Percentiles rank a stretch among this genome's conserved stretches.
Evolutionary conservation across 2,797 vertebrate species (phyloP).

Genomic region (Astyanax mexicanus): DNA sequence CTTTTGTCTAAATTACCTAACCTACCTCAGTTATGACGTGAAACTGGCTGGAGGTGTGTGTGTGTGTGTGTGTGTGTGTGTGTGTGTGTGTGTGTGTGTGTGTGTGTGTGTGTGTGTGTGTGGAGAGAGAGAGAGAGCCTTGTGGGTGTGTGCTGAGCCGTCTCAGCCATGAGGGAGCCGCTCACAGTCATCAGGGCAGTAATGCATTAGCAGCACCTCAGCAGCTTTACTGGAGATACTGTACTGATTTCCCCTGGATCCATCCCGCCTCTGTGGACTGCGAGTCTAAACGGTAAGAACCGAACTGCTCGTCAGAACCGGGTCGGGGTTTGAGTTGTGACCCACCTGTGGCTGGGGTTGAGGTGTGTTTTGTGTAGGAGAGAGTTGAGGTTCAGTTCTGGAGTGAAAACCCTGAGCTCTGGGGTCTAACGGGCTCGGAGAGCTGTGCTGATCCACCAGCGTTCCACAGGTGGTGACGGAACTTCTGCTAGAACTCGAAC

Average conservation of each 20-base stretch:
- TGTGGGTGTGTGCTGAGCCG: constrained; percentile 7
- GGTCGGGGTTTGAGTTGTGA: too few relatives aligned
- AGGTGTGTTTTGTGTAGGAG: too few relatives aligned
- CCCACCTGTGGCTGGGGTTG: too few relatives aligned
- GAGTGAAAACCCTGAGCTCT: too few relatives aligned
- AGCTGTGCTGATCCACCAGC: background rate
- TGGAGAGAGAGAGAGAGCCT: background rate
- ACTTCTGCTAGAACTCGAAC: background rate
- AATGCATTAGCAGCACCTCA: constrained; percentile 9
- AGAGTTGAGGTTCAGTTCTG: too few relatives aligned
- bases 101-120: too few relatives aligned
- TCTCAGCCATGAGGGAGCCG: constrained; percentile 16
- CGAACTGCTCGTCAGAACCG: too few relatives aligned
- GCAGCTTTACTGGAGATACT: constrained; percentile 11
- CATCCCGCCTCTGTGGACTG: background rate
- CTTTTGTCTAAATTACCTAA: too few relatives aligned
- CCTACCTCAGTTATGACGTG: too few relatives aligned
- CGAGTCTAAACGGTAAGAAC: constrained; percentile 20
- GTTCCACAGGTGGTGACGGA: constrained; percentile 52
- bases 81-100: background rate
- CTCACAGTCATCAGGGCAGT: constrained; percentile 8
- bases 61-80: background rate
- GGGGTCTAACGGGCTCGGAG: background rate
- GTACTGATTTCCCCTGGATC: background rate
- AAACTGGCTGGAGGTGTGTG: background rate